phyloP scores from a whole-genome alignment of 2,888 invertebrate genomes.

The Nymphalis urticae region DNA sequence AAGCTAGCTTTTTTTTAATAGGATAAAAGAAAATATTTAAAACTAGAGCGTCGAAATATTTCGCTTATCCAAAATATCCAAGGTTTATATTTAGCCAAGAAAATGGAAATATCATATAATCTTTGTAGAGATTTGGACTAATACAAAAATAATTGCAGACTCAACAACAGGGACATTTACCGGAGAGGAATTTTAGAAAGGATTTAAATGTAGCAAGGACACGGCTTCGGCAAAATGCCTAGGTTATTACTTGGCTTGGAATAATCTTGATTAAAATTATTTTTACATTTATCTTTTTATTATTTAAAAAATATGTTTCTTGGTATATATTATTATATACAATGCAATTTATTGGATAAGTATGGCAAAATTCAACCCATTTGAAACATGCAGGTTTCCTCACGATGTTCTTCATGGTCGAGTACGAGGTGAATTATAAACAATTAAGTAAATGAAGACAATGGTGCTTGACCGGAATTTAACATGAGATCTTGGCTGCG shows the following conservation, averaged over 20 bases:
- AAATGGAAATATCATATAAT: neutral
- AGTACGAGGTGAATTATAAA: no score
- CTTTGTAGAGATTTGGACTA: slow-evolving; percentile 20
- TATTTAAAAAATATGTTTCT: neutral
- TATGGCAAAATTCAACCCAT: no score
- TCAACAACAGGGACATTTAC: slow-evolving; percentile 25
- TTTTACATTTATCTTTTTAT: neutral
- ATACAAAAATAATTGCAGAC: slow-evolving; percentile 41
- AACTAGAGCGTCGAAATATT: no score
- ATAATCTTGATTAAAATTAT: slow-evolving; percentile 7
- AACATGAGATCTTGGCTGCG: no score
- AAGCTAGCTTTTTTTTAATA: no score
- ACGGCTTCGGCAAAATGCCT: slow-evolving; percentile 38
- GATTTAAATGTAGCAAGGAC: slow-evolving; percentile 66
- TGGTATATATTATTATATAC: no score
- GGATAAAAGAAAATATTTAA: no score
- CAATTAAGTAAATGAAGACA: no score
- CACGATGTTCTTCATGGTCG: no score
- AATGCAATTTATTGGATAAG: no score
- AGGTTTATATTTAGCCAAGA: neutral
- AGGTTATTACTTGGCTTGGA: slow-evolving; percentile 19
- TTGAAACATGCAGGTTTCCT: no score
- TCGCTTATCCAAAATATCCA: neutral
- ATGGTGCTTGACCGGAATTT: no score
- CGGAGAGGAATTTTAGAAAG: slow-evolving; percentile 64